Base-by-base conservation (phyloP, 2,888 invertebrate species). In the Tachina fera region DNA sequence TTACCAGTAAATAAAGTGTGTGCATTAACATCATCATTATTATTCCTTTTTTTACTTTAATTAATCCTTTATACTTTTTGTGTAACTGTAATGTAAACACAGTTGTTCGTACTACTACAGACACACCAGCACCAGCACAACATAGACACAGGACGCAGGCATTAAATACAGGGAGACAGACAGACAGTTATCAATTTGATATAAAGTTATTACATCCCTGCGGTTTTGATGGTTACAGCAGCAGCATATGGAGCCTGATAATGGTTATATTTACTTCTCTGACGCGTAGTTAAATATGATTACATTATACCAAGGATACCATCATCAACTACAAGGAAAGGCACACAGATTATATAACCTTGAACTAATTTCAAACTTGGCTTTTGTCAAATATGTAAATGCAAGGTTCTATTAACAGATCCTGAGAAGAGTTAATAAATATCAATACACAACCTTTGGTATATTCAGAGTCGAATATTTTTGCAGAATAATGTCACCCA, bases 21-120 rank as follows among this genome's bases (percentile, higher is more conserved):
- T 88, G 88, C 89, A 89, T 89, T 88, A 89, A 83, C 74, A 81
- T 86, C 68, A 68, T 80, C 65, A 72, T 68, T 68, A 86, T 80
- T 49, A 56, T 56, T 79, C 63, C 81, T 43, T 56, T 83, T 87
- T 87, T 88, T 83, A 90, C 88, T 90, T 91, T 91, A 91, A 91
- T 91, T 91, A 91, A 91, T 91, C 90, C 91, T 89, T 89, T 90
- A 74, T 85, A 71, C 81, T 70, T 88, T 31, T 31, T 31, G 5
- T 88, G 79, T 88, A 89, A 76, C 82, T 83, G 51, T 14, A 60
- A 79, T 71, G 75, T 78, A 88, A 61, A 76, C 71, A 76, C 79
- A 76, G 47, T 78, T 78, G 83, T 76, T 87, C 19, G 68, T 51
- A 84, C 79, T 79, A 72, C 77, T 47, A 53, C 53, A 86, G 51